These are phyloP conservation scores for Ips typographus DNA, from an alignment of 1,140 invertebrate species.

Conservation along the genomic window DNA sequence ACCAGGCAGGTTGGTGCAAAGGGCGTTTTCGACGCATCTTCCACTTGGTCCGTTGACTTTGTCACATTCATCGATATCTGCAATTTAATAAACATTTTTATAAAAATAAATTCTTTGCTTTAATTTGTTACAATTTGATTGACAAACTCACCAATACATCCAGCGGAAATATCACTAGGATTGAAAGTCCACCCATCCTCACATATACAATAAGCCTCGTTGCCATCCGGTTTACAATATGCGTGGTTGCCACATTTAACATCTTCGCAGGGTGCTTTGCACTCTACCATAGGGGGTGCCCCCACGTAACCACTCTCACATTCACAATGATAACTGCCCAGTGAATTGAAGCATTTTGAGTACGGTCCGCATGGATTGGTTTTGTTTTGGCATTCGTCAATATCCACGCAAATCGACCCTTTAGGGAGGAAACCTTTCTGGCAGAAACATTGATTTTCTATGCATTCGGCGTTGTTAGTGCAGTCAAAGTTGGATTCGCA, in stretches of 20 bases:
- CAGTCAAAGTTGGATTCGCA: conserved; percentile 89
- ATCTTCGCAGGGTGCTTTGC: conserved; percentile 90
- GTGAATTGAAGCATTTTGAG: conserved; percentile 79
- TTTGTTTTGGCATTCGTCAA: conserved; percentile 79
- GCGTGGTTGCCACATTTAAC: conserved; percentile 86
- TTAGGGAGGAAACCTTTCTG: conserved; percentile 81
- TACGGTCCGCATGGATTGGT: conserved; percentile 73
- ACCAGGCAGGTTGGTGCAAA: conserved; percentile 81
- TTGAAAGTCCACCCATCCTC: conserved; percentile 92
- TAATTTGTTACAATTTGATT: background rate
- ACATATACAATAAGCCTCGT: conserved; percentile 89
- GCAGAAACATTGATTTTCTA: conserved; percentile 88
- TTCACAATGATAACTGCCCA: conserved; percentile 82
- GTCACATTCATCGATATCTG: conserved; percentile 93
- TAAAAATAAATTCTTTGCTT: background rate
- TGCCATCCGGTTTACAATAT: conserved; percentile 83
- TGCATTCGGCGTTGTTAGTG: conserved; percentile 87
- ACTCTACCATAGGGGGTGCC: conserved; percentile 73
- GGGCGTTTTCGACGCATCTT: conserved; percentile 78
- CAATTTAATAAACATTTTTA: background rate
- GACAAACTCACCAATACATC: conserved; percentile 69
- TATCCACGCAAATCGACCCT: conserved; percentile 75
- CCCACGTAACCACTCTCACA: conserved; percentile 86
- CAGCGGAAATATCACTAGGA: conserved; percentile 82
- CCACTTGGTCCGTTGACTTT: conserved; percentile 72